These are phyloP conservation scores for Ctena decussata DNA, from an alignment of 2,888 invertebrate species.

Conservation along the genomic window DNA sequence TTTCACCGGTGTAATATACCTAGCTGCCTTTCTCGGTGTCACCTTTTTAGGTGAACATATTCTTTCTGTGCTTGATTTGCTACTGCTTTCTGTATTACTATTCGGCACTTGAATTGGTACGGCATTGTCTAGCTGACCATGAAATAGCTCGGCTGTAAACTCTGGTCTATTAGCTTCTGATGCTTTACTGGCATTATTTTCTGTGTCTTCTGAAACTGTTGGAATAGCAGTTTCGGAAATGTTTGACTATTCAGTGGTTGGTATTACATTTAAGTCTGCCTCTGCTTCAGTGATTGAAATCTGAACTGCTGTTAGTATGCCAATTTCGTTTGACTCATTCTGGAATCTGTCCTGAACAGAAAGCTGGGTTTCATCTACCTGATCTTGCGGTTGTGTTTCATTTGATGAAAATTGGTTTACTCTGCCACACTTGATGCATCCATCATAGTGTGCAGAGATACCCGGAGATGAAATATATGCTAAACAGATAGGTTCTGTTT, in stretches of 20 bases:
- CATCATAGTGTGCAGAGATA: background rate
- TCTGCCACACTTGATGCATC: background rate
- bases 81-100: background rate
- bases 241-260: background rate
- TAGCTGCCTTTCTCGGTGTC: slow-evolving; percentile 12
- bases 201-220: background rate
- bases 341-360: background rate
- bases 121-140: background rate
- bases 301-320: background rate
- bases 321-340: background rate
- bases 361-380: background rate
- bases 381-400: background rate
- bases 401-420: background rate
- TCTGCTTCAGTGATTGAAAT: background rate
- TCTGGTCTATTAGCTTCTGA: background rate
- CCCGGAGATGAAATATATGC: slow-evolving; percentile 1
- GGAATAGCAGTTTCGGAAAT: too few relatives aligned
- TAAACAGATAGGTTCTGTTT: background rate
- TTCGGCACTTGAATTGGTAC: background rate
- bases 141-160: background rate
- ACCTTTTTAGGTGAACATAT: background rate
- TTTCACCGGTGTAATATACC: slow-evolving; percentile 7
- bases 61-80: background rate
- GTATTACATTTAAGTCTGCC: background rate
- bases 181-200: background rate